phyloP scores from a whole-genome alignment of 2,888 invertebrate species.

The Tachina fera region DNA sequence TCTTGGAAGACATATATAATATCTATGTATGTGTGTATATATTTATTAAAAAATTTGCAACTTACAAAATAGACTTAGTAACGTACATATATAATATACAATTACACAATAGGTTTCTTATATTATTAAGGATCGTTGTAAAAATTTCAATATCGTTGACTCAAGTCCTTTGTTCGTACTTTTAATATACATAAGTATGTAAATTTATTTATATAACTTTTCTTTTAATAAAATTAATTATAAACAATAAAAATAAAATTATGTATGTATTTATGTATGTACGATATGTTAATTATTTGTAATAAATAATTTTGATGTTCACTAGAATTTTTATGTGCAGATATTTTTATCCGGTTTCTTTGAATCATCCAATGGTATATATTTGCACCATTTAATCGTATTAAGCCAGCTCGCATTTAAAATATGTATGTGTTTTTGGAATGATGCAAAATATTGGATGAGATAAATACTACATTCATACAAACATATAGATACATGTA shows the following conservation, averaged over 20 bases:
- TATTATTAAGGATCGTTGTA: constrained; percentile 60
- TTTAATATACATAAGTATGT: neutral
- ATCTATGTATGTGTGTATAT: neutral
- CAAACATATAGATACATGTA: neutral
- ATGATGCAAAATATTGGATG: constrained; percentile 35
- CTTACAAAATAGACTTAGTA: constrained; percentile 60
- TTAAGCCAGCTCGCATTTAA: neutral
- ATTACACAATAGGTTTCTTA: constrained; percentile 59
- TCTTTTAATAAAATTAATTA: constrained; percentile 33
- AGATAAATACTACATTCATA: neutral
- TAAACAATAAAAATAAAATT: constrained; percentile 39
- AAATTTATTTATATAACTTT: constrained; percentile 8
- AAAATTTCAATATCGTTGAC: constrained; percentile 61
- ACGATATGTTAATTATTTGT: constrained; percentile 44
- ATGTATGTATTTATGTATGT: constrained; percentile 21
- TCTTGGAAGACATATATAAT: constrained; percentile 67
- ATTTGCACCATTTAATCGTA: constrained; percentile 27
- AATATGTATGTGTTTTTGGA: constrained; percentile 28
- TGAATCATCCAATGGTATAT: constrained; percentile 24
- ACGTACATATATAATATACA: constrained; percentile 46
- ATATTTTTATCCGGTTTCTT: neutral
- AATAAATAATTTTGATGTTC: constrained; percentile 69
- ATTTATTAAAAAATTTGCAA: constrained; percentile 40
- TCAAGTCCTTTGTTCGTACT: constrained; percentile 57
- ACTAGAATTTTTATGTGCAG: constrained; percentile 59